Evolutionary conservation across 2,113 vertebrate species (phyloP).

Genomic region (Bungarus multicinctus): DNA sequence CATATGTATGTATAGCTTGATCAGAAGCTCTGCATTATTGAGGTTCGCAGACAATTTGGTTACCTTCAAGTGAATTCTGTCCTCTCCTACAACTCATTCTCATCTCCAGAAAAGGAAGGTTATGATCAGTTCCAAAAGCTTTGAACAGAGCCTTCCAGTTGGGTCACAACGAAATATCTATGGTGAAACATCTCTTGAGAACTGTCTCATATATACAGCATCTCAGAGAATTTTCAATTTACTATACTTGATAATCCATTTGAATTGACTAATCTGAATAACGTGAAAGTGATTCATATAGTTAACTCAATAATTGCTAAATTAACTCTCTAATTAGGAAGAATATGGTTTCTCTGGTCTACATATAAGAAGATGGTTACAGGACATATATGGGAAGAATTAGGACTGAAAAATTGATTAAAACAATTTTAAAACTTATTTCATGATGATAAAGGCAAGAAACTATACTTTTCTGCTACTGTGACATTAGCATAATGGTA

Average conservation of each 20-base stretch:
- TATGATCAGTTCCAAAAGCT: too few relatives aligned
- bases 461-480: neutral
- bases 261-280: neutral
- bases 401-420: neutral
- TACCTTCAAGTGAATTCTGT: too few relatives aligned
- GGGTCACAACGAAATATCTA: too few relatives aligned
- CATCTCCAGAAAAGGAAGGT: too few relatives aligned
- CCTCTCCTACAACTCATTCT: too few relatives aligned
- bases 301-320: neutral
- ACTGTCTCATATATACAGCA: too few relatives aligned
- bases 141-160: too few relatives aligned
- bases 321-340: neutral
- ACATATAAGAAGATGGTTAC: neutral
- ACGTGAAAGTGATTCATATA: neutral
- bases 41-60: too few relatives aligned
- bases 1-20: too few relatives aligned
- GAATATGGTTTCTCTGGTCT: neutral
- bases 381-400: neutral
- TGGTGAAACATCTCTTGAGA: too few relatives aligned
- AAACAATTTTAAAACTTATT: neutral
- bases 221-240: neutral
- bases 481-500: neutral
- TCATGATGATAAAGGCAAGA: neutral
- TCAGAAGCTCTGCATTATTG: too few relatives aligned
- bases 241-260: neutral